phyloP scores from a whole-genome alignment of 2,797 vertebrate genomes.

The Pangasius sanitwongsei region DNA sequence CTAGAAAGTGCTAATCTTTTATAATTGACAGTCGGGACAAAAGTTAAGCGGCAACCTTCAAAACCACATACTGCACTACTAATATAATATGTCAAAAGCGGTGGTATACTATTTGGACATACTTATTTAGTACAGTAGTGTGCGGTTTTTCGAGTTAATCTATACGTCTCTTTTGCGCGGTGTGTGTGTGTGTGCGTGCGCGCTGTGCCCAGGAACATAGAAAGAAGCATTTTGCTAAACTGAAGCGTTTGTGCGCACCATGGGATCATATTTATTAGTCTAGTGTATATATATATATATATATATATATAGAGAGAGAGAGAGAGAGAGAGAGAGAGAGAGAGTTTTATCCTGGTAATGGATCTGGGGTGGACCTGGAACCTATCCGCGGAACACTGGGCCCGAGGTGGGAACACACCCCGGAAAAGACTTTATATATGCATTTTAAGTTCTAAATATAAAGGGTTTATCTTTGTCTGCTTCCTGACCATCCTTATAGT shows the following conservation, averaged over 20 bases:
- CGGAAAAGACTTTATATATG: not conserved
- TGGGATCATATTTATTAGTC: not conserved
- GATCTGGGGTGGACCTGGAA: not conserved
- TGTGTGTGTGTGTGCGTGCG: not conserved
- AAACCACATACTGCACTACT: conserved; percentile 3
- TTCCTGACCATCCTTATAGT: not conserved
- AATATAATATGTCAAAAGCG: not conserved
- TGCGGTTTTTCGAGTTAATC: not conserved
- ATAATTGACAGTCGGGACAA: conserved; percentile 21
- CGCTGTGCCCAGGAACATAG: not conserved
- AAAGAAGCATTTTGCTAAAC: not conserved
- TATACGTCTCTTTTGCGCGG: not conserved
- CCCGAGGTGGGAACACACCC: not conserved
- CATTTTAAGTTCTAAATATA: not conserved
- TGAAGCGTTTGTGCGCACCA: not conserved
- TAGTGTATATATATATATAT: not conserved
- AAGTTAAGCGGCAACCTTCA: conserved; percentile 10
- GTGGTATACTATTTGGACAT: not conserved
- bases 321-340: too few species aligned
- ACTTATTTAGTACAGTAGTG: not conserved
- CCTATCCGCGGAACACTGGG: not conserved
- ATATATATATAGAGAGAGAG: not conserved
- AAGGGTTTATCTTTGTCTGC: not conserved
- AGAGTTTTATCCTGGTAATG: not conserved
- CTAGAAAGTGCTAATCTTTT: conserved; percentile 14